These are phyloP conservation scores for Oryzias celebensis DNA, from an alignment of 2,113 vertebrate genomes.

Conservation along the genomic window DNA sequence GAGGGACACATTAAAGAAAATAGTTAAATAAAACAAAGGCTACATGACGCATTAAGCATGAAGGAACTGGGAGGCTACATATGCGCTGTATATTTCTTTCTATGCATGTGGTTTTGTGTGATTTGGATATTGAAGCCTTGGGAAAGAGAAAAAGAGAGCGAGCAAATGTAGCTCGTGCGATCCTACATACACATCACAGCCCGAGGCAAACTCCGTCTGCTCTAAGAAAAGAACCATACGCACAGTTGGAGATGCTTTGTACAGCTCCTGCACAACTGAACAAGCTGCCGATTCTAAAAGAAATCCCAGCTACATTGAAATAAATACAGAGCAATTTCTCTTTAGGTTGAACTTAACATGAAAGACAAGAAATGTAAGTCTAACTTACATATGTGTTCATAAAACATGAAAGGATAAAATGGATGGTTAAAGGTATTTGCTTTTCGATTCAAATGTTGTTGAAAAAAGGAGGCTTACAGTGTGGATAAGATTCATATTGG, in stretches of 20 bases:
- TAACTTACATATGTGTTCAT: not conserved
- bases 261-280: slow-evolving; percentile 25
- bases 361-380: not conserved
- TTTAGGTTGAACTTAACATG: not conserved
- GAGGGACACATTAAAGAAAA: not conserved
- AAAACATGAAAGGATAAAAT: too few species aligned
- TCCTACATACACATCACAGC: slow-evolving; percentile 40
- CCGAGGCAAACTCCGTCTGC: slow-evolving; percentile 36
- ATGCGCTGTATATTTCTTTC: too few species aligned
- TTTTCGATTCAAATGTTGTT: too few species aligned
- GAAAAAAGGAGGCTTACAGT: too few species aligned
- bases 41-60: slow-evolving; percentile 11
- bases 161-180: slow-evolving; percentile 1
- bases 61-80: slow-evolving; percentile 8
- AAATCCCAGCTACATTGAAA: slow-evolving; percentile 46
- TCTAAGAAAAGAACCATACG: slow-evolving; percentile 40
- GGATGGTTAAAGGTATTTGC: too few species aligned
- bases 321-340: not conserved
- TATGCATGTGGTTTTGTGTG: slow-evolving; percentile 11
- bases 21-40: slow-evolving; percentile 34
- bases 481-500: too few species aligned
- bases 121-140: not conserved
- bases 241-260: slow-evolving; percentile 29
- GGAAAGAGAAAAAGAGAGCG: not conserved
- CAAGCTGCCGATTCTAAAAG: slow-evolving; percentile 44